A percentile compares a stretch with the other conserved stretches of the same genome.
Conservation (phyloP, 2,888 invertebrate genomes). For the Chydorus sphaericus region DNA sequence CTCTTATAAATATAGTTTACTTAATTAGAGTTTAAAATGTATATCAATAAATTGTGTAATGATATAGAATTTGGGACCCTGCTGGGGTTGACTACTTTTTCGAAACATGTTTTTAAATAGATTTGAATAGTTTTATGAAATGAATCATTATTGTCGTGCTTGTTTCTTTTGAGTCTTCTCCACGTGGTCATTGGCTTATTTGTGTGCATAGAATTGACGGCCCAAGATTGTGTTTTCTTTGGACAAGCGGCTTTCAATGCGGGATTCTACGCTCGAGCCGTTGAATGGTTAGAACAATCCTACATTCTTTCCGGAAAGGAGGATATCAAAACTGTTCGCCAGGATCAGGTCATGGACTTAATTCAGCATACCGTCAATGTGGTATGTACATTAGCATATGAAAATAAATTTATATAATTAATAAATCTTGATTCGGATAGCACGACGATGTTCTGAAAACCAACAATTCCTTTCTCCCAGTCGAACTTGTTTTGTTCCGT, state of each 20-base stretch:
- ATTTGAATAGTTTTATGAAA: too few relatives aligned
- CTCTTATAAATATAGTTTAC: too few relatives aligned
- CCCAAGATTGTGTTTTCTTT: constrained; percentile 28
- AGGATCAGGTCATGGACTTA: constrained; percentile 14
- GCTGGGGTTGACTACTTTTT: too few relatives aligned
- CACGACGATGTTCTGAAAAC: constrained; percentile 19
- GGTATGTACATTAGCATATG: constrained; percentile 8
- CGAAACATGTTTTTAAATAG: too few relatives aligned
- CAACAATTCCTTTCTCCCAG: not conserved
- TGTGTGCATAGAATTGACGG: constrained; percentile 21
- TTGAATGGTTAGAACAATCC: constrained; percentile 29
- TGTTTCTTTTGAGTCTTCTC: too few relatives aligned
- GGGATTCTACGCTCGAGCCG: constrained; percentile 25
- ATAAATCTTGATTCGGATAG: constrained; percentile 14
- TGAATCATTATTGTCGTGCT: too few relatives aligned
- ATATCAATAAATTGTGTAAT: too few relatives aligned
- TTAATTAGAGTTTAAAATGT: too few relatives aligned
- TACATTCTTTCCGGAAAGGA: constrained; percentile 23
- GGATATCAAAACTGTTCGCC: constrained; percentile 23
- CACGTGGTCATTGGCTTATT: too few relatives aligned
- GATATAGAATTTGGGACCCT: too few relatives aligned
- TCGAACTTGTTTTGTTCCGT: not conserved
- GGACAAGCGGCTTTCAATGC: constrained; percentile 27
- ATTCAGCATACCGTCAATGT: constrained; percentile 17
- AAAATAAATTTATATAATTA: not conserved